A percentile compares a stretch with the other conserved stretches of the same genome.
These are phyloP conservation scores for Thryonomys swinderianus DNA, from an alignment of 2,113 vertebrate species.

Conservation along the genomic window DNA sequence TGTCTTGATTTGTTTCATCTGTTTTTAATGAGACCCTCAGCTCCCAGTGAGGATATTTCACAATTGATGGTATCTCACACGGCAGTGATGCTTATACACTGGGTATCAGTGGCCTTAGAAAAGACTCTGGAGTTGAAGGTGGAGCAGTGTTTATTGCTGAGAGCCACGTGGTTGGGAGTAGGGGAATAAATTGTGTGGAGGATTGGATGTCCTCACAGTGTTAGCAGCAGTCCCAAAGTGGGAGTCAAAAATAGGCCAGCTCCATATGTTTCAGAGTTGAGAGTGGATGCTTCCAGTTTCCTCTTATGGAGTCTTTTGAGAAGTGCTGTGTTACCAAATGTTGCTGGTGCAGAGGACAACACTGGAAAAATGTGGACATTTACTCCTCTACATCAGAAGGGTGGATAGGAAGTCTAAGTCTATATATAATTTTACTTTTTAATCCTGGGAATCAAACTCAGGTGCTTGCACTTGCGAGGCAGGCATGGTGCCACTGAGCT, in stretches of 20 bases:
- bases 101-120: neutral
- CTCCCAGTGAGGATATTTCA: neutral
- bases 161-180: neutral
- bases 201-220: neutral
- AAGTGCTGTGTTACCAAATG: slow-evolving; percentile 29
- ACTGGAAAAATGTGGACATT: neutral
- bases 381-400: neutral
- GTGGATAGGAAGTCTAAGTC: neutral
- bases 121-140: neutral
- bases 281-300: slow-evolving; percentile 11
- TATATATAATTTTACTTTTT: too few relatives aligned
- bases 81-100: neutral
- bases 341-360: slow-evolving; percentile 13
- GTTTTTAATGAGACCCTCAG: neutral
- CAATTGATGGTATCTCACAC: neutral
- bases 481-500: too few relatives aligned
- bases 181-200: neutral
- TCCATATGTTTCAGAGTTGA: slow-evolving; percentile 52
- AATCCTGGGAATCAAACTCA: too few relatives aligned
- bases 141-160: neutral
- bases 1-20: slow-evolving; percentile 26
- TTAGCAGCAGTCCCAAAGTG: neutral
- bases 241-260: slow-evolving; percentile 34
- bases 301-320: slow-evolving; percentile 33
- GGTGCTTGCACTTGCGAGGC: too few relatives aligned